A percentile compares a stretch with the other conserved stretches of the same genome.
Evolutionary conservation across 1,140 invertebrate species (phyloP).

Genomic region (Sipha flava): DNA sequence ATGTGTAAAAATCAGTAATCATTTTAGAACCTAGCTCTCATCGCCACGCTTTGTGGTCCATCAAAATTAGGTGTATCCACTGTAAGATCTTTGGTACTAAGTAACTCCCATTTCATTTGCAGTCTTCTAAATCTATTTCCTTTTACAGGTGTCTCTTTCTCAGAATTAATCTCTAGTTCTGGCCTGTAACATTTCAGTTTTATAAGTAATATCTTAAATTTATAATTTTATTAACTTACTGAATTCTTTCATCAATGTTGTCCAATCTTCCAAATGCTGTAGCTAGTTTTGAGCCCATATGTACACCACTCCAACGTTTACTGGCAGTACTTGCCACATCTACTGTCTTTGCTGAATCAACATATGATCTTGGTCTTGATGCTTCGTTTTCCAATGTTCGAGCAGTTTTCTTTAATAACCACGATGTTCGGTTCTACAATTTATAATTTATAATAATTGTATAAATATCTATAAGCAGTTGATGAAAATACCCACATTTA

Average conservation of each 20-base stretch:
- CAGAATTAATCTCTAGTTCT: not conserved
- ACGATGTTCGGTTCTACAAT: constrained; percentile 37
- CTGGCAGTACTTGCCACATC: constrained; percentile 52
- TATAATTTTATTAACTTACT: constrained; percentile 33
- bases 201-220: not conserved
- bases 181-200: not conserved
- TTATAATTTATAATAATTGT: not conserved
- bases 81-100: constrained; percentile 48
- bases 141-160: not conserved
- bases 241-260: constrained; percentile 56
- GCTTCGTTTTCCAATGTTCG: constrained; percentile 44
- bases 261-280: constrained; percentile 60
- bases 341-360: constrained; percentile 48
- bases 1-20: not conserved
- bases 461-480: too few species aligned
- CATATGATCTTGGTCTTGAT: constrained; percentile 56
- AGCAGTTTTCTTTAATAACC: constrained; percentile 50
- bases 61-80: constrained; percentile 18
- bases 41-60: not conserved
- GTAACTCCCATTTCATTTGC: constrained; percentile 78
- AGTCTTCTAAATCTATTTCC: constrained; percentile 42
- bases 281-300: constrained; percentile 59
- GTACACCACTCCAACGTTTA: constrained; percentile 64
- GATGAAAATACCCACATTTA: constrained; percentile 41
- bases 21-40: not conserved